Evolutionary conservation across 2,888 invertebrate genomes (phyloP).

Genomic region (Sarcophaga caerulescens): DNA sequence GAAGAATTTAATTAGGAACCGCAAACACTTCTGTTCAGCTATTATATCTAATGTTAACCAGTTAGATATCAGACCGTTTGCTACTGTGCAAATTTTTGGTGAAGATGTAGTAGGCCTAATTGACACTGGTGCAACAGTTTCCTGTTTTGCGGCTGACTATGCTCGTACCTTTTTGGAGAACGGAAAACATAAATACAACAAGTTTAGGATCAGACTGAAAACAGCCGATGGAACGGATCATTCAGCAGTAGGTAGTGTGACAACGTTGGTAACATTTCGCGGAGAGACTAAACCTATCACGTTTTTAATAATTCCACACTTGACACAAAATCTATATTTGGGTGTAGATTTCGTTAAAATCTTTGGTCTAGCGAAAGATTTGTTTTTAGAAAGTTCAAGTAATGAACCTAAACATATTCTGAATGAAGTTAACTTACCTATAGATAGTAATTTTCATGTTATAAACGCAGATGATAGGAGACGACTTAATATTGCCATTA

Average conservation of each 20-base stretch:
- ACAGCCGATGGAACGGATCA: slow-evolving; percentile 18
- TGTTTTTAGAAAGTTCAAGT: background rate
- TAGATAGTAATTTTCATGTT: background rate
- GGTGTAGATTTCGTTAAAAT: slow-evolving; percentile 26
- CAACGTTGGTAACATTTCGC: background rate
- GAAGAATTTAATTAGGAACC: background rate
- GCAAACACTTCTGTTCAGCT: slow-evolving; percentile 12
- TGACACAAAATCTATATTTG: slow-evolving; percentile 42
- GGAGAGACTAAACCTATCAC: background rate
- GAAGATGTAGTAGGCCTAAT: slow-evolving; percentile 26
- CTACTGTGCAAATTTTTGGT: slow-evolving; percentile 7
- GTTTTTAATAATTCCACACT: background rate
- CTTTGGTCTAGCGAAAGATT: slow-evolving; percentile 22
- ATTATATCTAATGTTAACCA: background rate
- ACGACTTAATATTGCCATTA: slow-evolving; percentile 2
- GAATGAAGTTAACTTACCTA: too few relatives aligned
- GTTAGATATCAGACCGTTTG: slow-evolving; percentile 16
- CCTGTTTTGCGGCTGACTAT: slow-evolving; percentile 11
- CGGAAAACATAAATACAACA: background rate
- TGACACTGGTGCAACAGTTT: slow-evolving; percentile 36
- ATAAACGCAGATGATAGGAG: background rate
- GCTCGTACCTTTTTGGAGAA: background rate
- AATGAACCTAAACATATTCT: too few relatives aligned
- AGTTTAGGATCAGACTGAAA: slow-evolving; percentile 3
- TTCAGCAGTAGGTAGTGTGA: slow-evolving; percentile 12